Conservation (phyloP, 2,113 vertebrate genomes). For the Ciconia stormi region DNA sequence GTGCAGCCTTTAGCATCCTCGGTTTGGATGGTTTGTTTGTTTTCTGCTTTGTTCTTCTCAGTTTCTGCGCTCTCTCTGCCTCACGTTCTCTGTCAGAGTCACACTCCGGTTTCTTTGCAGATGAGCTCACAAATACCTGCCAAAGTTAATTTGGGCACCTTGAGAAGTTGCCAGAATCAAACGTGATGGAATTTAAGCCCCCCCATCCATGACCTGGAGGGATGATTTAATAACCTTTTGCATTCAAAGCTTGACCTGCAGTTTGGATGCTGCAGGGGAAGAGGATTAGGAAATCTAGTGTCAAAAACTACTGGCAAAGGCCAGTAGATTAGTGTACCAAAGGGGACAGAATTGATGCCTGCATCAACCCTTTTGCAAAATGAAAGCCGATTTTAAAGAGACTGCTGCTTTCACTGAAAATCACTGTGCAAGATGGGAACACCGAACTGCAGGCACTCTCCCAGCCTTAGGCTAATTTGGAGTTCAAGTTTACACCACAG, state of each 20-base stretch:
- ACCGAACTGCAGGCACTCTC: neutral
- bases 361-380: neutral
- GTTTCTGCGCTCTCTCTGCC: neutral
- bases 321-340: neutral
- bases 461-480: neutral
- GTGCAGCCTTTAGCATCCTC: neutral
- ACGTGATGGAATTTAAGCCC: neutral
- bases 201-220: neutral
- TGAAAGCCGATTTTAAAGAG: neutral
- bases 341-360: neutral
- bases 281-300: neutral
- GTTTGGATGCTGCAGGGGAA: neutral
- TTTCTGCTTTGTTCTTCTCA: neutral
- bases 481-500: neutral
- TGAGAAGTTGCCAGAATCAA: neutral
- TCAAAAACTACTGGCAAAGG: neutral
- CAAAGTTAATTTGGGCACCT: neutral
- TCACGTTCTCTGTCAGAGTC: neutral
- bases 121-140: neutral
- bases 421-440: neutral
- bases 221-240: neutral
- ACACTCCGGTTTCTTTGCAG: neutral
- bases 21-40: neutral
- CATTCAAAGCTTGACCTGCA: neutral
- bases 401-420: neutral